A percentile compares a stretch with the other conserved stretches of the same genome.
These are phyloP conservation scores for Physocephala rufipes DNA, from an alignment of 2,888 invertebrate genomes.

Conservation along the genomic window DNA sequence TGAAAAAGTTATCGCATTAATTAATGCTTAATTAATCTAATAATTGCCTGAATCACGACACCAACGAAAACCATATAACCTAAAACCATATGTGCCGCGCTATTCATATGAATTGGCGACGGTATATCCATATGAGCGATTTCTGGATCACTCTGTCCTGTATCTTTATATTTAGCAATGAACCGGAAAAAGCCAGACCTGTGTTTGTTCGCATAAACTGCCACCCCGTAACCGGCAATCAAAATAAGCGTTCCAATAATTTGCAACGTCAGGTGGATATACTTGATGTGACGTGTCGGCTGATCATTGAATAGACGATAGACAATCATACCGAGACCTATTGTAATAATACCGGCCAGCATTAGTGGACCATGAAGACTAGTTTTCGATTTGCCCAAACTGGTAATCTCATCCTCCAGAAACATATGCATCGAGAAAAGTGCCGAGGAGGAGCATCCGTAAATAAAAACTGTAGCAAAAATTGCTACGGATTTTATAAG, in stretches of 20 bases:
- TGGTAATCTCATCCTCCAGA: not conserved
- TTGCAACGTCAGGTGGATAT: slow-evolving; percentile 34
- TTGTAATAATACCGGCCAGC: not conserved
- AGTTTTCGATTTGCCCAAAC: not conserved
- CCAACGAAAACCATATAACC: slow-evolving; percentile 8
- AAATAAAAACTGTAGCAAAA: not conserved
- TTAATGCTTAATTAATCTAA: not conserved
- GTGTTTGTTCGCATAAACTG: not conserved
- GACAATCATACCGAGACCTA: slow-evolving; percentile 27
- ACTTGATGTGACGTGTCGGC: slow-evolving; percentile 33
- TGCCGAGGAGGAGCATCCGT: not conserved
- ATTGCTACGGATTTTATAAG: not conserved
- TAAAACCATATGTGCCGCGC: not conserved
- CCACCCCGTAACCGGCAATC: slow-evolving; percentile 8
- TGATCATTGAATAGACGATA: slow-evolving; percentile 33
- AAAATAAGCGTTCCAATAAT: slow-evolving; percentile 5
- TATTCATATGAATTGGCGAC: not conserved
- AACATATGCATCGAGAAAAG: not conserved
- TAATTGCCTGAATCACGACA: slow-evolving; percentile 20
- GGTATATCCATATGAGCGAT: not conserved
- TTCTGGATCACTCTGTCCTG: not conserved
- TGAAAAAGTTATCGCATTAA: too few relatives aligned
- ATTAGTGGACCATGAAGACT: not conserved
- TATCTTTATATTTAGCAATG: not conserved
- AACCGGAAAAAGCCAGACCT: not conserved